Evolutionary conservation across 2,888 invertebrate genomes (phyloP).

Genomic region (Drosophila gaucha): DNA sequence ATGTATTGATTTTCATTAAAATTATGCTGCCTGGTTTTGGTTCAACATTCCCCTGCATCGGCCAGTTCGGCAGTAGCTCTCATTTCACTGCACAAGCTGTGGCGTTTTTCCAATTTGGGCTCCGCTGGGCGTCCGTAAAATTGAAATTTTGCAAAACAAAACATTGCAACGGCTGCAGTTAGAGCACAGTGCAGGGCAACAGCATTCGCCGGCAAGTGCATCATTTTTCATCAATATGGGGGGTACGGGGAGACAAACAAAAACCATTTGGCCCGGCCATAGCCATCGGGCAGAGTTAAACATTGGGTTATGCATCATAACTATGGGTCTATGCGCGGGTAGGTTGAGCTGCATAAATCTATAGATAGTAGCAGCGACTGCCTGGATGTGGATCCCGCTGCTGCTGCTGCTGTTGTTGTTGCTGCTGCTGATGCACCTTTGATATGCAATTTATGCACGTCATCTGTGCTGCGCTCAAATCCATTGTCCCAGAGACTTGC

Average conservation of each 20-base stretch:
- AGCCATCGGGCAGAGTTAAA: conserved; percentile 53
- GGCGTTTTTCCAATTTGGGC: conserved; percentile 69
- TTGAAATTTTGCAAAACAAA: conserved; percentile 74
- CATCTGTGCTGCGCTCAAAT: conserved; percentile 60
- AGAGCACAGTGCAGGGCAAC: conserved; percentile 8
- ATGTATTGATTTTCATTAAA: conserved; percentile 78
- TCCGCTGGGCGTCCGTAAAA: conserved; percentile 68
- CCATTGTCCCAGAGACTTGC: conserved; percentile 51
- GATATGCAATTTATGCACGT: conserved; percentile 79
- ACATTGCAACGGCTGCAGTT: conserved; percentile 50
- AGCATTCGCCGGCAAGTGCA: conserved; percentile 65
- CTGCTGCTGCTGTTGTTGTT: conserved; percentile 18
- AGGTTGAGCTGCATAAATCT: conserved; percentile 68
- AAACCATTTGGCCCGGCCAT: conserved; percentile 59
- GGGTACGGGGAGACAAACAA: conserved; percentile 57
- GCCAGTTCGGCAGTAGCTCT: conserved; percentile 7
- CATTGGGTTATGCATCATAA: conserved; percentile 76
- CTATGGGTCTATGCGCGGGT: conserved; percentile 45
- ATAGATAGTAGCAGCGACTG: conserved; percentile 68
- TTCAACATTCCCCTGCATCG: conserved; percentile 15
- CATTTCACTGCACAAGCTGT: conserved; percentile 36
- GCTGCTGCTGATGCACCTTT: conserved; percentile 67
- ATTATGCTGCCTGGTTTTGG: conserved; percentile 53
- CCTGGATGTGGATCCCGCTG: conserved; percentile 30
- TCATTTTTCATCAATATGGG: conserved; percentile 69